Evolutionary conservation across 2,797 vertebrate species (phyloP), one percentile per base, ranked within the genome.

Genomic region (Spinus pinus): DNA sequence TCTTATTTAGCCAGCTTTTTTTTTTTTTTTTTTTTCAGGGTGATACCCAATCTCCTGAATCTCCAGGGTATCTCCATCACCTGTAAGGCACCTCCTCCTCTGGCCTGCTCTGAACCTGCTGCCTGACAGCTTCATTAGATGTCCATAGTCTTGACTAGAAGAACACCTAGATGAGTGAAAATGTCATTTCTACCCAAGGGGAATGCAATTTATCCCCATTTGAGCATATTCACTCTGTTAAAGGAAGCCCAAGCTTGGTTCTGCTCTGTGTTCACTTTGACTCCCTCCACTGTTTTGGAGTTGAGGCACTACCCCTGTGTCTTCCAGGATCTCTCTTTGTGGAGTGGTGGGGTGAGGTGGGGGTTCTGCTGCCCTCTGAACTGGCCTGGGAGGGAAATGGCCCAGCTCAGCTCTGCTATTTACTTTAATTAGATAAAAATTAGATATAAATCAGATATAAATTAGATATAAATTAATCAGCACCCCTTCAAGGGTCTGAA

Each of bases 101-200:
- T 72, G 51, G 9, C 58, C 71, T 61, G n/a, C 35, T 77, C 30
- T 60, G 49, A 83, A 24, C 14, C 37, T 44, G 7, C 23, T 66
- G 27, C 41, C 47, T 10, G 4, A n/a, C 44, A 85, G 37, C 33
- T 62, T 70, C 24, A 27, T 12, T 33, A 35, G 21, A 18, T 56
- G 25, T 20, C 54, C 23, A 7, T 10, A 85, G 28, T 3, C 27
- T 47, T 30, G 72, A 54, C n/a, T 14, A 42, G 46, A 78, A 46
- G 42, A 78, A 28, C 28, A 25, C 10, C 41, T n/a, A 33, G 28
- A n/a, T 4, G 7, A 46, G 7, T 54, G 8, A 47, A 31, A 71
- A 70, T 18, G 15, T 25, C 0, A 44, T 74, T 62, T 16, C 5
- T 30, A 4, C 9, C 2, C 12, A 3, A 0, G 1, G 14, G 7